Evolutionary conservation across 2,113 vertebrate genomes (phyloP).

Genomic region (Lynx canadensis): DNA sequence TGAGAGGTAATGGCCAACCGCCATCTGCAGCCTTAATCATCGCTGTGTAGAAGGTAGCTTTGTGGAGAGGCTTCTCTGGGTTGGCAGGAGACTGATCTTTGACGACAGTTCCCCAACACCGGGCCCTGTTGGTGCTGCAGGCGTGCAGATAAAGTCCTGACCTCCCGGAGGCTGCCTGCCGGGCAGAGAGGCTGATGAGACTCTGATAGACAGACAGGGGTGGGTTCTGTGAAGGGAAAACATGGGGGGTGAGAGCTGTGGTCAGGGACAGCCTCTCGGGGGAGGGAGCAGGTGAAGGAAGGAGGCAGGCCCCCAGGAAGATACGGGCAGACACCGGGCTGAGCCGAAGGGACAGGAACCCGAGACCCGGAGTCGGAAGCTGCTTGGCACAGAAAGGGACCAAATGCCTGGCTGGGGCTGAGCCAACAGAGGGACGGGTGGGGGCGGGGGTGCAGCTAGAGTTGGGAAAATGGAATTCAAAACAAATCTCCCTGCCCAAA

Average conservation of each 20-base stretch:
- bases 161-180: background rate
- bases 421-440: background rate
- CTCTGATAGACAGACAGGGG: background rate
- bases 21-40: background rate
- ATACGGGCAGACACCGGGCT: background rate
- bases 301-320: background rate
- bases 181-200: background rate
- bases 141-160: background rate
- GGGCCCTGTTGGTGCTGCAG: background rate
- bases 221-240: background rate
- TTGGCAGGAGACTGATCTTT: background rate
- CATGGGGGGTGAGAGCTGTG: background rate
- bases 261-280: background rate
- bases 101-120: too few relatives aligned
- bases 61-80: background rate
- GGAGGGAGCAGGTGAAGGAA: background rate
- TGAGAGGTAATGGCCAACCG: background rate
- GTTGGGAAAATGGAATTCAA: background rate
- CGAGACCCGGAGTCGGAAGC: background rate
- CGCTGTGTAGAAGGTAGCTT: background rate
- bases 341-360: background rate
- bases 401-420: background rate
- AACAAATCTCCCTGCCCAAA: background rate
- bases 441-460: too few relatives aligned
- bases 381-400: fast-evolving